Evolutionary conservation across 1,140 invertebrate genomes (phyloP).

Genomic region (Hesperophylax magnus): DNA sequence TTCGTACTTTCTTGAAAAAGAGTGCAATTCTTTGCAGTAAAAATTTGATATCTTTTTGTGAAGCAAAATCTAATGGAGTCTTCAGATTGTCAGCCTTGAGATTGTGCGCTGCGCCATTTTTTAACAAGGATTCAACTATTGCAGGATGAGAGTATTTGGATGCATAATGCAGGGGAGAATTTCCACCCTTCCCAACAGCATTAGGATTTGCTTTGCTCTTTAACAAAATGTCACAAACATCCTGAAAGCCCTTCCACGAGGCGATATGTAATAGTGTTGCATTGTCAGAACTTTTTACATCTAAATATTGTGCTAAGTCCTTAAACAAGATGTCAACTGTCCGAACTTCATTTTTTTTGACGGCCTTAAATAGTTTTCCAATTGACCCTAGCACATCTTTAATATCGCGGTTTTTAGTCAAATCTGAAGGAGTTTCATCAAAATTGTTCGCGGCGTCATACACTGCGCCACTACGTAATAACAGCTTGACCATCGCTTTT

Average conservation of each 20-base stretch:
- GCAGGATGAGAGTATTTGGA: neutral
- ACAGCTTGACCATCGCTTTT: neutral
- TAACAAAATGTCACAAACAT: neutral
- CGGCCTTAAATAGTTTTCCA: slow-evolving; percentile 10
- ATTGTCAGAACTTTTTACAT: neutral
- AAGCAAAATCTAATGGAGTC: neutral
- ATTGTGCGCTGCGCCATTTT: too few relatives aligned
- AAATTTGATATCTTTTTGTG: neutral
- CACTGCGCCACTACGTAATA: neutral
- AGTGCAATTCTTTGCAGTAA: neutral
- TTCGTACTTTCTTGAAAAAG: neutral
- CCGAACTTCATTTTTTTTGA: slow-evolving; percentile 11
- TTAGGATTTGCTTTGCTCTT: slow-evolving; percentile 11
- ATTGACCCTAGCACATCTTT: neutral
- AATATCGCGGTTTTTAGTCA: neutral
- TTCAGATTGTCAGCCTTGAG: too few relatives aligned
- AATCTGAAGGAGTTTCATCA: neutral
- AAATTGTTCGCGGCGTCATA: neutral
- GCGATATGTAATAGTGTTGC: neutral
- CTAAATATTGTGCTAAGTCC: neutral
- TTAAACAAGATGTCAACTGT: neutral
- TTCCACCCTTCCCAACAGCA: neutral
- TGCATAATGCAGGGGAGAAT: neutral
- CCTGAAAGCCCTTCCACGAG: neutral
- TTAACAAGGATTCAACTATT: too few relatives aligned